Evolutionary conservation across 1,140 invertebrate species (phyloP), one percentile per base, ranked within the genome.

Genomic region (Scaptodrosophila lebanonensis): DNA sequence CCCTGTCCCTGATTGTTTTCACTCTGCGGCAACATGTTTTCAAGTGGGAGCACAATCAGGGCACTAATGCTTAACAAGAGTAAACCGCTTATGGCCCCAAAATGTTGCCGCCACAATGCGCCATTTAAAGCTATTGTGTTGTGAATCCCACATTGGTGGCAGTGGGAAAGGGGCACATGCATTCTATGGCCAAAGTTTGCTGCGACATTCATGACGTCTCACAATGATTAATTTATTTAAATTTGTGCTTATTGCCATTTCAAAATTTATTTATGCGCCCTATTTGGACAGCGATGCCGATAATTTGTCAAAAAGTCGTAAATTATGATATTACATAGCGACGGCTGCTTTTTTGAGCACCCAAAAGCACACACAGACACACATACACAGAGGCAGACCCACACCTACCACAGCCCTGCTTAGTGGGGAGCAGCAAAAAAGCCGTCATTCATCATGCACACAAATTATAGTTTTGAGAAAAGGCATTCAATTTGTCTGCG

Each of bases 271-370:
- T 77, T 58, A 79, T 82, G 56, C 56, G 33, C 45, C 52, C 73
- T 77, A 60, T 73, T 72, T 67, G 69, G 52, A 72, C 63, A 73
- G 63, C 69, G 49, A 29, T 64, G 65, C 69, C 73, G 65, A 82
- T 79, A 73, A 79, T 79, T 79, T 79, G 73, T 79, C 75, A 79
- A 73, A 79, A 79, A 73, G 73, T 69, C 73, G 69, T 79, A 79
- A 79, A 79, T 79, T 79, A 82, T 79, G 57, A 66, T 82, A 65
- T 73, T 60, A 50, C 49, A 73, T 49, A 53, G 20, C 29, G 22
- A n/a, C n/a, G n/a, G n/a, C n/a, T n/a, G n/a, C n/a, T n/a, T n/a
- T n/a, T n/a, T n/a, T n/a, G n/a, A n/a, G n/a, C n/a, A n/a, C n/a
- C n/a, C n/a, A n/a, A n/a, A n/a, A n/a, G n/a, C n/a, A n/a, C n/a